Evolutionary conservation across 1,140 invertebrate genomes (phyloP), one percentile per base, ranked within the genome.

Genomic region (Antheraea mylitta): DNA sequence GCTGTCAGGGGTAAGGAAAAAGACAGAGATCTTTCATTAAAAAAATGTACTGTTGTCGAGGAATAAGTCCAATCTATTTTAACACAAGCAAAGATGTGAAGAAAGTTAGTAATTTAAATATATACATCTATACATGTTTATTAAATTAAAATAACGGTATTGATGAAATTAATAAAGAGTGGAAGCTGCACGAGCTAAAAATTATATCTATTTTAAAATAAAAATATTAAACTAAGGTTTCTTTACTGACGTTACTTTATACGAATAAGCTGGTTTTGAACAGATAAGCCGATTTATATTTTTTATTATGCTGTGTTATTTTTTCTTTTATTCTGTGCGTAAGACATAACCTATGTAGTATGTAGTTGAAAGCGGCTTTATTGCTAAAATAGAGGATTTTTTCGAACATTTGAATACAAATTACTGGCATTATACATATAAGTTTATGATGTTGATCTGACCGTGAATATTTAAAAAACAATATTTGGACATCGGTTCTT

Each of bases 251-350:
- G 64, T 38, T 90, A 83, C 85, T 72, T 71, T 71, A 76, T 76
- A 73, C 71, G 79, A 80, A 83, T 85, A 88, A 90, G 86, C 87
- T 77, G 86, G 85, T 88, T 90, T 88, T 86, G 90, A 85, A 90
- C 76, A 89, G 86, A 91, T 90, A 91, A 91, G 89, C 86, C 86
- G 89, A 91, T 90, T 91, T 87, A 82, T 77, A 76, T 89, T 89
- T 77, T 89, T 91, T 88, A 84, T 83, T 81, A 68, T 81, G 67
- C 68, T 77, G 76, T 80, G 82, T 87, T 87, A 77, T 79, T 53
- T 13, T 16, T 78, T 75, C 76, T 78, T 80, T 82, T 78, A 81
- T 81, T 83, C 77, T 79, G 63, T 80, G 62, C 73, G 71, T 77
- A 77, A 82, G 76, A 74, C 72, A 79, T 79, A 73, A 75, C 69